Evolutionary conservation across 2,888 invertebrate genomes (phyloP), one percentile per base, ranked within the genome.

Genomic region (Leptopilina drosophilae): DNA sequence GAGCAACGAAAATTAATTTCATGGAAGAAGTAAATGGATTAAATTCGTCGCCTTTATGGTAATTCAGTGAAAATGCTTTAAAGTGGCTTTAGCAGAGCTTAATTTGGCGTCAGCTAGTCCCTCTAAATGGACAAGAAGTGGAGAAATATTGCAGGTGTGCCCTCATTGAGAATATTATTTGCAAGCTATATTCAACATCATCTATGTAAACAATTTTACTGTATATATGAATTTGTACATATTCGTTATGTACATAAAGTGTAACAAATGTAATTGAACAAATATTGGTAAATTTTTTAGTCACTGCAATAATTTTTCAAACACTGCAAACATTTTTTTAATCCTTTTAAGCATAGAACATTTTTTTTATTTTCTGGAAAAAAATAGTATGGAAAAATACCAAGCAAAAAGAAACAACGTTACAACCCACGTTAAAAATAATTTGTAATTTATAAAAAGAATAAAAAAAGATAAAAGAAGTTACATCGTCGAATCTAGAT

Each of bases 41-140:
- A 53, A 56, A 56, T 56, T 73, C 73, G 26, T 73, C 56, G 33
- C 73, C 56, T 73, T 56, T 33, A 73, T 73, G 73, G 56, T 33
- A 56, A 73, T 73, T 73, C 56, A 12, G 56, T 56, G 73, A 73
- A 73, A 73, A 73, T 73, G 56, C 15, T 56, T 33, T n/a, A 56
- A 40, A 73, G 73, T 73, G 73, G 33, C 33, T 73, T 73, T 53
- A 73, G 73, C 8, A 26, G 14, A 73, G 73, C 73, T 73, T 73
- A 73, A 73, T 73, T 56, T 73, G 40, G 73, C 73, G 73, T 53
- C 73, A 56, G n/a, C 49, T 53, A 53, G 69, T 73, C n/a, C 73
- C 40, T 40, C 56, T 26, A 73, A 73, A 73, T 56, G 53, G 56
- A 33, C 56, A 14, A 53, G 53, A n/a, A 26, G 20, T 8, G 11